Evolutionary conservation across 2,888 invertebrate genomes (phyloP).

Genomic region (Drosophila prostipennis): DNA sequence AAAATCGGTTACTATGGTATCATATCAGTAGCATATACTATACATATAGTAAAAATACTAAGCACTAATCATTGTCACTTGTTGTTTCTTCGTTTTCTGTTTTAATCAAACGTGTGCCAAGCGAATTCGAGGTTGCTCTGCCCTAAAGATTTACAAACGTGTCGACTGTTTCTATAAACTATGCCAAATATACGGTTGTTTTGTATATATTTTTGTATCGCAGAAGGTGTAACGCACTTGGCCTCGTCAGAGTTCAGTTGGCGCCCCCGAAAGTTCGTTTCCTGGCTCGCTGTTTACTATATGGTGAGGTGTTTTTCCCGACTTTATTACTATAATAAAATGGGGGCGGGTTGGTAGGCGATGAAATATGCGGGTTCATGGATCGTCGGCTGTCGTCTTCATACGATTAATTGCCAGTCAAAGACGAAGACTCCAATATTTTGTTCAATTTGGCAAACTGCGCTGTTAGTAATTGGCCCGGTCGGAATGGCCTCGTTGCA

Average conservation of each 20-base stretch:
- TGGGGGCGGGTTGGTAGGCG: not conserved
- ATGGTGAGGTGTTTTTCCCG: not conserved
- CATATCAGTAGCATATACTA: not conserved
- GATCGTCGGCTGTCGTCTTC: constrained; percentile 11
- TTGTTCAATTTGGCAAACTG: constrained; percentile 62
- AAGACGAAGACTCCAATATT: constrained; percentile 71
- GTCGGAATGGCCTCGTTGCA: constrained; percentile 52
- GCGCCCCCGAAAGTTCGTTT: constrained; percentile 22
- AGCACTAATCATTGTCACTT: constrained; percentile 22
- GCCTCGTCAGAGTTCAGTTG: constrained; percentile 67
- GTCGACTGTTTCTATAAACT: constrained; percentile 45
- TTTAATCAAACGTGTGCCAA: constrained; percentile 66
- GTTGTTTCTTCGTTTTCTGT: not conserved
- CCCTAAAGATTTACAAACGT: constrained; percentile 31
- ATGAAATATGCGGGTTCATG: constrained; percentile 31
- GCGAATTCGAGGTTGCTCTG: constrained; percentile 26
- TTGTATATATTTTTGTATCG: not conserved
- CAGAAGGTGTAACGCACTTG: constrained; percentile 25
- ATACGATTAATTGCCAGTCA: constrained; percentile 58
- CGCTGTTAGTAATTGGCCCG: constrained; percentile 68
- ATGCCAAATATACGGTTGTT: constrained; percentile 39
- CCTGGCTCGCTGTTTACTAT: not conserved
- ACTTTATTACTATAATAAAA: not conserved
- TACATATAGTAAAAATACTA: not conserved
- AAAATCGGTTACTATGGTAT: not conserved